phyloP scores from a whole-genome alignment of 2,113 vertebrate genomes.

The Oncorhynchus nerka region DNA sequence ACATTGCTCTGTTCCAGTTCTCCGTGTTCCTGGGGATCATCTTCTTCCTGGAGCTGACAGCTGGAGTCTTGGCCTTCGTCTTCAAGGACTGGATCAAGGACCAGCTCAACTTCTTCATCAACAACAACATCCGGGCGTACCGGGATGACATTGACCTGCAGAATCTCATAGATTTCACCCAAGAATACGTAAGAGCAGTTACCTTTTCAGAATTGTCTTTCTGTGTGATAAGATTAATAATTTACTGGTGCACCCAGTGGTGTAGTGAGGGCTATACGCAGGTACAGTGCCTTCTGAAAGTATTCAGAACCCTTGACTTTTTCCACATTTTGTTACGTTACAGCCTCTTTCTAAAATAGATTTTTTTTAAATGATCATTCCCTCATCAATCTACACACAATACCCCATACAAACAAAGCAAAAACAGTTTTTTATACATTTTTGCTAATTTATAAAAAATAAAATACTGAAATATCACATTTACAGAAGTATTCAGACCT shows the following conservation, averaged over 20 bases:
- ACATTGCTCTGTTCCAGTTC: conserved; percentile 78
- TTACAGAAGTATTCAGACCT: too few relatives aligned
- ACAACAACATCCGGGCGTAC: conserved; percentile 98
- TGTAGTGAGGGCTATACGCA: too few relatives aligned
- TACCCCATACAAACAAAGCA: too few relatives aligned
- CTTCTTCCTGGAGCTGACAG: conserved; percentile 98
- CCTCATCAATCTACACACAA: too few relatives aligned
- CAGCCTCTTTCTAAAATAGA: too few relatives aligned
- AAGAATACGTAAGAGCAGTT: conserved; percentile 89
- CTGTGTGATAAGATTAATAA: neutral
- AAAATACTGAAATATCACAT: too few relatives aligned
- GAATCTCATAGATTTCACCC: conserved; percentile 98
- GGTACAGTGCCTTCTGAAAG: too few relatives aligned
- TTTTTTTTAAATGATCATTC: too few relatives aligned
- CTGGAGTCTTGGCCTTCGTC: conserved; percentile 94
- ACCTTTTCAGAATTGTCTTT: conserved; percentile 10
- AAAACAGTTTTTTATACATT: too few relatives aligned
- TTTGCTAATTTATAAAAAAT: too few relatives aligned
- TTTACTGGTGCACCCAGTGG: neutral
- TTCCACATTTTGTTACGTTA: too few relatives aligned
- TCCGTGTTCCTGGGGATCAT: conserved; percentile 98
- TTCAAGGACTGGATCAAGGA: conserved; percentile 99
- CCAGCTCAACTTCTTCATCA: conserved; percentile 98
- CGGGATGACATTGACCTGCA: conserved; percentile 97
- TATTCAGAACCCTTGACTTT: too few relatives aligned